Conservation (phyloP, 2,888 invertebrate species). For the Acleris laterana region DNA sequence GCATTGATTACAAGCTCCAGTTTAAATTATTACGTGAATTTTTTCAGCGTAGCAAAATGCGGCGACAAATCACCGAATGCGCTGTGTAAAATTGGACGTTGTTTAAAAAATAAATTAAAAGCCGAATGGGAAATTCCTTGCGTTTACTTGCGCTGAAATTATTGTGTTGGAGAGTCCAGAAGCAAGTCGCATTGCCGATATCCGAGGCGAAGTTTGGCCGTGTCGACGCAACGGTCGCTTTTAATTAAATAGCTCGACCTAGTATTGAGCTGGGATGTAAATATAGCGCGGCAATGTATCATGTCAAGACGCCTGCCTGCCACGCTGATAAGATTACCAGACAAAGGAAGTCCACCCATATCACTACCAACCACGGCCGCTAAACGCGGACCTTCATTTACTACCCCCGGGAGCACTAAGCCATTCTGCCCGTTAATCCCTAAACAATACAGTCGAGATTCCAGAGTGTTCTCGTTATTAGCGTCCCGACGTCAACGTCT, state of each 20-base stretch:
- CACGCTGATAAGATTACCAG: constrained; percentile 81
- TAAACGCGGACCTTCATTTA: constrained; percentile 80
- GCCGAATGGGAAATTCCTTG: constrained; percentile 10
- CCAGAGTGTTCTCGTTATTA: constrained; percentile 64
- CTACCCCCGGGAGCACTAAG: constrained; percentile 55
- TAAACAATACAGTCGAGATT: constrained; percentile 64
- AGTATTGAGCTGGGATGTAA: constrained; percentile 52
- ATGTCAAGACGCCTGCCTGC: constrained; percentile 75
- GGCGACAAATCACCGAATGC: constrained; percentile 19
- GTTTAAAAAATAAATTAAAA: constrained; percentile 13
- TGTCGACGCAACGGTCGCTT: background rate
- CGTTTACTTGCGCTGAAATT: constrained; percentile 19
- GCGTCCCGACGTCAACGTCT: constrained; percentile 78
- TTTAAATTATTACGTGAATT: constrained; percentile 5
- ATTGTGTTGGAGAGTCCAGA: constrained; percentile 11
- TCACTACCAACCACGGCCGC: constrained; percentile 76
- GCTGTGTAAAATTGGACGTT: constrained; percentile 14
- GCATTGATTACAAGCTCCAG: constrained; percentile 20
- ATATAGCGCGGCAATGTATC: constrained; percentile 71
- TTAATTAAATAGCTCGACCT: constrained; percentile 35
- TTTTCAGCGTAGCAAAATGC: background rate
- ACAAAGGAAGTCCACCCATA: constrained; percentile 84
- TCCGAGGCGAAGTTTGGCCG: constrained; percentile 14
- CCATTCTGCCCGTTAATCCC: constrained; percentile 59
- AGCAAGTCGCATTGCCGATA: constrained; percentile 16